Percentiles rank a stretch among this genome's conserved stretches.
These are phyloP conservation scores for Aplysina aerophoba DNA, from an alignment of 37 sponge, comb jelly and placozoan species.

Conservation along the genomic window DNA sequence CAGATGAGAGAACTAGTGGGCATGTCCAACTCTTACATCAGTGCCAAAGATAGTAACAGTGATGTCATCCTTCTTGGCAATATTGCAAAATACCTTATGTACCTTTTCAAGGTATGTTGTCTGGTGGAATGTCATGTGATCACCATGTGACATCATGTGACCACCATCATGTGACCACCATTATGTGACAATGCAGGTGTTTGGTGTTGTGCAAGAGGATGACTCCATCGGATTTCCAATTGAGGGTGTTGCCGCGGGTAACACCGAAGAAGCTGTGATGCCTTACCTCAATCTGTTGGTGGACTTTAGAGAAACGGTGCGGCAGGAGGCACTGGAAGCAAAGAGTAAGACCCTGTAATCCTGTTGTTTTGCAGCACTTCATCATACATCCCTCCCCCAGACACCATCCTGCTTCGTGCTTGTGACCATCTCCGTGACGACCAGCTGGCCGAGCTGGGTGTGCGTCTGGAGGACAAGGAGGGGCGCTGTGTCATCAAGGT, in stretches of 20 bases:
- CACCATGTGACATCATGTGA: neutral
- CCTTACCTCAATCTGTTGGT: conserved; percentile 75
- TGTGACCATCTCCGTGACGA: conserved; percentile 90
- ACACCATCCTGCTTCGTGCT: conserved; percentile 47
- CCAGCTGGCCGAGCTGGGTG: conserved; percentile 80
- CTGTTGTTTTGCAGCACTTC: neutral
- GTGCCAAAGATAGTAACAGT: conserved; percentile 6
- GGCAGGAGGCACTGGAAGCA: conserved; percentile 58
- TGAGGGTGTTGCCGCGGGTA: conserved; percentile 3
- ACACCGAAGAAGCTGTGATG: conserved; percentile 61
- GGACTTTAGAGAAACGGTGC: conserved; percentile 88
- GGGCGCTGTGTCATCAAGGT: conserved; percentile 75
- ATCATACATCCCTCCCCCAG: conserved; percentile 29
- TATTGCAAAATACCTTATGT: conserved; percentile 53
- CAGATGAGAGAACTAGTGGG: conserved; percentile 74
- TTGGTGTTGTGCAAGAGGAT: conserved; percentile 59
- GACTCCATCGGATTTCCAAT: conserved; percentile 55
- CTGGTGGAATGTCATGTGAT: neutral
- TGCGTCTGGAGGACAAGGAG: conserved; percentile 91
- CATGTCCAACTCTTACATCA: conserved; percentile 64
- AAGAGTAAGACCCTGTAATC: conserved; percentile 48
- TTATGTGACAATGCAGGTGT: neutral
- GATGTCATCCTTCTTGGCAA: conserved; percentile 46
- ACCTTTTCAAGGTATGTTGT: conserved; percentile 45
- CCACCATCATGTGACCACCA: neutral